These are phyloP conservation scores for Xestia c-nigrum DNA, from an alignment of 2,888 invertebrate species.

Conservation along the genomic window DNA sequence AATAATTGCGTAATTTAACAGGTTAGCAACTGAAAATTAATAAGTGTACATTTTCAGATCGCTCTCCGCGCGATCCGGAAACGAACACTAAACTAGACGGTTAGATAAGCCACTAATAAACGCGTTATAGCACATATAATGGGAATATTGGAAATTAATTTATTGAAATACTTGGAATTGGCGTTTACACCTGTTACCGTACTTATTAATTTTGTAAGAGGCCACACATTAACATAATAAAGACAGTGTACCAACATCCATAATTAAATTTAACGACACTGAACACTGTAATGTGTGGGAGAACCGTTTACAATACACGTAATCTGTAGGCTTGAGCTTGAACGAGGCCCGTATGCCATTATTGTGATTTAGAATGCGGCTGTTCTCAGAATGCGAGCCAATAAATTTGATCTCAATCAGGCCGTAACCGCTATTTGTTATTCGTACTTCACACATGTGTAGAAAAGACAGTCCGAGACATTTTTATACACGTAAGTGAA, in stretches of 20 bases:
- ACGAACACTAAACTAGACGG: neutral
- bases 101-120: neutral
- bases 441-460: conserved; percentile 75
- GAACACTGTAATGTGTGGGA: conserved; percentile 69
- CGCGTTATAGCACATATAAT: neutral
- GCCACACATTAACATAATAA: conserved; percentile 43
- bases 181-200: conserved; percentile 24
- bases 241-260: conserved; percentile 50
- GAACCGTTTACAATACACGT: conserved; percentile 77
- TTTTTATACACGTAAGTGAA: conserved; percentile 52
- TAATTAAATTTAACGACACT: conserved; percentile 72
- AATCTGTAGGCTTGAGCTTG: conserved; percentile 79
- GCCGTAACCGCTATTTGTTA: conserved; percentile 85
- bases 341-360: conserved; percentile 82
- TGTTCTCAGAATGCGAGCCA: conserved; percentile 85
- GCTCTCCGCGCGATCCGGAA: too few relatives aligned
- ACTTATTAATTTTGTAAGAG: conserved; percentile 47
- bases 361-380: conserved; percentile 86
- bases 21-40: neutral
- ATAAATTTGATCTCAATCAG: conserved; percentile 90
- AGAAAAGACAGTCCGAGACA: conserved; percentile 63
- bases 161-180: neutral
- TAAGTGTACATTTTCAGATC: too few relatives aligned
- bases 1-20: neutral
- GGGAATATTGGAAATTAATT: neutral